These are phyloP conservation scores for Trissolcus brochymenae DNA, from an alignment of 2,888 invertebrate species.

Conservation along the genomic window DNA sequence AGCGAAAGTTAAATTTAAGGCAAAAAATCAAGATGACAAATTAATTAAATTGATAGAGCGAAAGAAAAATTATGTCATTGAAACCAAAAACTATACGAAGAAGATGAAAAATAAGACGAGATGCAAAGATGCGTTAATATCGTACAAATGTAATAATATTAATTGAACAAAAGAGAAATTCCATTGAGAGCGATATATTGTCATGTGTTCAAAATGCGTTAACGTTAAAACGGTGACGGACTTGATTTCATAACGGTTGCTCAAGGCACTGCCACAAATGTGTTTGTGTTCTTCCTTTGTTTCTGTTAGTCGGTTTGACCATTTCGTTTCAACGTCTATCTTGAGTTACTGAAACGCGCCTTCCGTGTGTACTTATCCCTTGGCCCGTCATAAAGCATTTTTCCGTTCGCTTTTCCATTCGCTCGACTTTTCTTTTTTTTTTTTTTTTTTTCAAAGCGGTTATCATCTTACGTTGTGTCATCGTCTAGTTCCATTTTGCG, in stretches of 20 bases:
- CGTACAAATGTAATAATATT: slow-evolving; percentile 69
- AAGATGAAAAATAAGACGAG: slow-evolving; percentile 56
- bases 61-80: slow-evolving; percentile 48
- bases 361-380: slow-evolving; percentile 37
- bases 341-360: slow-evolving; percentile 15
- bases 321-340: slow-evolving; percentile 58
- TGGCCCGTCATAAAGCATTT: slow-evolving; percentile 8
- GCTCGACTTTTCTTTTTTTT: background rate
- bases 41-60: background rate
- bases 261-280: slow-evolving; percentile 75
- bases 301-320: slow-evolving; percentile 37
- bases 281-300: slow-evolving; percentile 60
- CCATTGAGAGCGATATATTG: slow-evolving; percentile 70
- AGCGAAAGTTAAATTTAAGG: slow-evolving; percentile 51
- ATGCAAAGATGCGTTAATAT: slow-evolving; percentile 66
- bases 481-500: slow-evolving; percentile 38
- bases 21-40: slow-evolving; percentile 5
- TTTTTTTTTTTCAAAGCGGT: background rate
- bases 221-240: slow-evolving; percentile 59
- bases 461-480: slow-evolving; percentile 24
- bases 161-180: slow-evolving; percentile 21
- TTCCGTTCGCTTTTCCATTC: background rate
- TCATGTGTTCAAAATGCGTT: slow-evolving; percentile 73
- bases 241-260: slow-evolving; percentile 73
- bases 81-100: slow-evolving; percentile 12